phyloP scores from a whole-genome alignment of 2,888 invertebrate species.

The Polymixis lichenea region DNA sequence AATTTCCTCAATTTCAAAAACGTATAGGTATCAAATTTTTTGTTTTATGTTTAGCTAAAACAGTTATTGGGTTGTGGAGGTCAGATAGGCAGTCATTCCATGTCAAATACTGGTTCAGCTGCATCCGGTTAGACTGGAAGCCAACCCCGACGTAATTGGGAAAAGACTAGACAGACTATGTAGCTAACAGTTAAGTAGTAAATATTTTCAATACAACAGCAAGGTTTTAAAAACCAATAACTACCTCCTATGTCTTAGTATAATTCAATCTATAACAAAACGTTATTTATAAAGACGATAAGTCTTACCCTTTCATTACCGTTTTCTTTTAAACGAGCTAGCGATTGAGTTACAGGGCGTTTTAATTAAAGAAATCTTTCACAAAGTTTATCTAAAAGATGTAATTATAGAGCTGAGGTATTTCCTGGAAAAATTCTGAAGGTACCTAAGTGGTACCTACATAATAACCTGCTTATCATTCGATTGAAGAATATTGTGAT shows the following conservation, averaged over 20 bases:
- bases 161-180: too few relatives aligned
- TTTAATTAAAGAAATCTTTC: constrained; percentile 48
- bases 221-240: not conserved
- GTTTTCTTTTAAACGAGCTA: constrained; percentile 41
- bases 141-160: too few relatives aligned
- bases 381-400: constrained; percentile 39
- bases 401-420: constrained; percentile 31
- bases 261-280: constrained; percentile 17
- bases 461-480: not conserved
- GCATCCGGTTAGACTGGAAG: too few relatives aligned
- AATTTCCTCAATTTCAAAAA: too few relatives aligned
- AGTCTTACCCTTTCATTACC: constrained; percentile 32
- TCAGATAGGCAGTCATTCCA: too few relatives aligned
- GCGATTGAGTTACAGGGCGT: constrained; percentile 45
- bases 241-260: not conserved
- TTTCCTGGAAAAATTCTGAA: constrained; percentile 10
- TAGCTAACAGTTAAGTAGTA: not conserved
- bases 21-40: too few relatives aligned
- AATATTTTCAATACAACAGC: not conserved
- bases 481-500: not conserved
- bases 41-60: too few relatives aligned
- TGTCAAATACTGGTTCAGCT: too few relatives aligned
- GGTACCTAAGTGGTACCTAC: not conserved
- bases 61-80: too few relatives aligned
- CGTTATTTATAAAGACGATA: constrained; percentile 22